These are phyloP conservation scores for Tetragonisca angustula DNA, from an alignment of 2,888 invertebrate genomes.

Conservation along the genomic window DNA sequence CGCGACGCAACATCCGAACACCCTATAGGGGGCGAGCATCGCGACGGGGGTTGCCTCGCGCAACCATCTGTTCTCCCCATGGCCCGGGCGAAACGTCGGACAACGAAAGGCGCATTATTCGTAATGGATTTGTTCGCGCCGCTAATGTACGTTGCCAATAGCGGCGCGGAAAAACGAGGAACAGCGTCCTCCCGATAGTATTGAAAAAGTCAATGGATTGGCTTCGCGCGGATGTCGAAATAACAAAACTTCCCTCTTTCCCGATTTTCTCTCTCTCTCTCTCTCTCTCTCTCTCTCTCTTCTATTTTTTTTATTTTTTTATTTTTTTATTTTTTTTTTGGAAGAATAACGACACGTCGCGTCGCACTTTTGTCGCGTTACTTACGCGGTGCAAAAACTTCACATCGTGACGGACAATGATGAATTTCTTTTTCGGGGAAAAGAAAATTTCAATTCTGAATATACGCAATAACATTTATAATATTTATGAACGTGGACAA, in stretches of 20 bases:
- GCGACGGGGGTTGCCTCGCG: neutral
- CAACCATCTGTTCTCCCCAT: neutral
- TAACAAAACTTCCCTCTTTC: neutral
- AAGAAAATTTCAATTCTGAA: too few relatives aligned
- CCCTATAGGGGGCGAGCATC: neutral
- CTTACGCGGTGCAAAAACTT: neutral
- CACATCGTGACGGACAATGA: neutral
- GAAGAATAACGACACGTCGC: neutral
- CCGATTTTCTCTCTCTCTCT: neutral
- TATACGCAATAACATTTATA: too few relatives aligned
- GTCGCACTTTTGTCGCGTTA: neutral
- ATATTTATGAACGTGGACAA: too few relatives aligned
- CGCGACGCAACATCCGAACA: neutral
- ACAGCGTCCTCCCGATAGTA: conserved; percentile 5
- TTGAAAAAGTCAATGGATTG: conserved; percentile 8
- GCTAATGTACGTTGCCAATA: conserved; percentile 34
- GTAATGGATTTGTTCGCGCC: conserved; percentile 39
- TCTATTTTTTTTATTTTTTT: too few relatives aligned
- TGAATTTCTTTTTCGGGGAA: too few relatives aligned
- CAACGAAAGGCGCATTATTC: conserved; percentile 37
- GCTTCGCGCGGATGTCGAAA: neutral
- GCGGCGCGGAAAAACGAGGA: neutral
- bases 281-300: neutral
- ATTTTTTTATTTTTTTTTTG: neutral
- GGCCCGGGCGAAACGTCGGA: neutral